phyloP scores from a whole-genome alignment of 2,113 vertebrate genomes.

The Ardeotis arabs region DNA sequence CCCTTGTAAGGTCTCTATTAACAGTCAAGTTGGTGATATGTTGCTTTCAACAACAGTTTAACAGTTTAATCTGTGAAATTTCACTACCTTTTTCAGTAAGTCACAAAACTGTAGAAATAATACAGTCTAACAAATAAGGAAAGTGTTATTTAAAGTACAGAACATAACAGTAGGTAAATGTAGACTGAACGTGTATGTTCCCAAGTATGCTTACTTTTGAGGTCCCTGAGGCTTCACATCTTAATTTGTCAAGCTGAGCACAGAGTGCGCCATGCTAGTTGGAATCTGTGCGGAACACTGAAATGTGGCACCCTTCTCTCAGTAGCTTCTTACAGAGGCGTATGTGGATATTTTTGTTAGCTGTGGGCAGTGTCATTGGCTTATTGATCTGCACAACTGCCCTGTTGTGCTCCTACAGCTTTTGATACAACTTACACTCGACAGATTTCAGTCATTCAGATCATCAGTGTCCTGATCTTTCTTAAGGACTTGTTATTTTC shows the following conservation, averaged over 20 bases:
- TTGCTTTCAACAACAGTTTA: not conserved
- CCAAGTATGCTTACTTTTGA: not conserved
- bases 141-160: not conserved
- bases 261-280: not conserved
- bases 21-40: not conserved
- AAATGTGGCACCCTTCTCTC: not conserved
- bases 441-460: not conserved
- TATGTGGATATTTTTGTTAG: not conserved
- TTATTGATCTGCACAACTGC: not conserved
- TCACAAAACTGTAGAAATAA: not conserved
- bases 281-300: not conserved
- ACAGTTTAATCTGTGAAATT: not conserved
- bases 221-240: rapidly evolving
- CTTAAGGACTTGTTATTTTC: not conserved
- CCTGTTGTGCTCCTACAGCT: not conserved
- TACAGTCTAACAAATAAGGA: not conserved
- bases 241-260: not conserved
- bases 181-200: not conserved
- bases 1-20: not conserved
- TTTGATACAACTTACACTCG: rapidly evolving
- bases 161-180: not conserved
- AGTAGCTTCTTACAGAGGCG: not conserved
- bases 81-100: not conserved
- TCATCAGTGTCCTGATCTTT: not conserved
- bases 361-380: not conserved